Conservation (phyloP, 2,113 vertebrate species). For the Stegostoma tigrinum region DNA sequence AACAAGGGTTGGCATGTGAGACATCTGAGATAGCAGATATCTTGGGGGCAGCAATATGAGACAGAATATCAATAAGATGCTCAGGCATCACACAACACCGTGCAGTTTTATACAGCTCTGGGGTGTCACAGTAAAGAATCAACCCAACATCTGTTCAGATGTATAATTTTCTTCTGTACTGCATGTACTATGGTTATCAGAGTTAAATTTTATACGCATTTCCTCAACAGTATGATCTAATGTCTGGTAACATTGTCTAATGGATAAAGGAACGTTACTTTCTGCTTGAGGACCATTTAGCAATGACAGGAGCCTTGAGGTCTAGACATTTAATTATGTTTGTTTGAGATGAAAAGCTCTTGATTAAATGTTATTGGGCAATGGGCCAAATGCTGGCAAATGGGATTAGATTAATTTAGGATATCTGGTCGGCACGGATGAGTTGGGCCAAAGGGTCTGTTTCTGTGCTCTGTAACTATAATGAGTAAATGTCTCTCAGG, state of each 20-base stretch:
- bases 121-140: neutral
- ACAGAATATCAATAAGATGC: slow-evolving; percentile 1
- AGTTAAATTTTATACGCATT: neutral
- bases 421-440: too few relatives aligned
- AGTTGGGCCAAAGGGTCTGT: too few relatives aligned
- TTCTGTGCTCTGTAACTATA: too few relatives aligned
- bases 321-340: slow-evolving; percentile 22
- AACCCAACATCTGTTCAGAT: slow-evolving; percentile 2
- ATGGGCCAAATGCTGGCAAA: too few relatives aligned
- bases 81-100: neutral
- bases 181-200: neutral
- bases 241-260: neutral
- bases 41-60: neutral
- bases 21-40: neutral
- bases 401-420: too few relatives aligned
- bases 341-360: slow-evolving; percentile 1
- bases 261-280: neutral
- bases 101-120: neutral
- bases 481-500: neutral
- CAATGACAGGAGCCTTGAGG: neutral
- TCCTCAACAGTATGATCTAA: neutral
- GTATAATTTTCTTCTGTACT: neutral
- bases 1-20: neutral
- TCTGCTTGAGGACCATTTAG: slow-evolving; percentile 19
- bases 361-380: slow-evolving; percentile 5